These are phyloP conservation scores for Entelurus aequoreus DNA, from an alignment of 2,113 vertebrate genomes.

Conservation along the genomic window DNA sequence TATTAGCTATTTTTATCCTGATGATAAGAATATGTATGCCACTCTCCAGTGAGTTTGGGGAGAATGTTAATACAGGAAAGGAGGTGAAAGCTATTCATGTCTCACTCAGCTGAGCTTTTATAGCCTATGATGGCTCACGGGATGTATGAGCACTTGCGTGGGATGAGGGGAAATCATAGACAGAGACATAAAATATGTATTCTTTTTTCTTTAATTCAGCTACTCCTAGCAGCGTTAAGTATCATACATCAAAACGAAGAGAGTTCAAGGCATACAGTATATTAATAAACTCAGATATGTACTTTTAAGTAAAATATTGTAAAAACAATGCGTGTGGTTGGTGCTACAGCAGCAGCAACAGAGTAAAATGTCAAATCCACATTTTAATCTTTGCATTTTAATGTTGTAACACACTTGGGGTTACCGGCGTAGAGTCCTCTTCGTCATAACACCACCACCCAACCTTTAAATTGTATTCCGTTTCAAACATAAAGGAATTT, in stretches of 20 bases:
- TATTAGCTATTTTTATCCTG: constrained; percentile 42
- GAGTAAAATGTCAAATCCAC: constrained; percentile 22
- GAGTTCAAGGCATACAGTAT: too few relatives aligned
- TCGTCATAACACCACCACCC: neutral
- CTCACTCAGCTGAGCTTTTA: constrained; percentile 15
- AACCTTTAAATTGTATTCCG: constrained; percentile 11
- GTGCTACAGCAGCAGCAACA: too few relatives aligned
- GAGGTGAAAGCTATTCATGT: constrained; percentile 39
- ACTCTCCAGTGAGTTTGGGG: constrained; percentile 38
- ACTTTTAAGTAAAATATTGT: too few relatives aligned
- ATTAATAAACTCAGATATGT: too few relatives aligned
- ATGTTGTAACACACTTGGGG: constrained; percentile 28
- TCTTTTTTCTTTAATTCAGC: constrained; percentile 24
- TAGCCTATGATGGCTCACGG: constrained; percentile 19
- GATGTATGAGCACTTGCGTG: neutral
- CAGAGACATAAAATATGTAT: constrained; percentile 26
- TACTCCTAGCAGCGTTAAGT: constrained; percentile 38
- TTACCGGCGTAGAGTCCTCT: constrained; percentile 12
- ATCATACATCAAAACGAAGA: constrained; percentile 31
- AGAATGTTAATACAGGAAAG: constrained; percentile 43
- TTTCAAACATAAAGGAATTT: constrained; percentile 7
- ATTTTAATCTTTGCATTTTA: constrained; percentile 37
- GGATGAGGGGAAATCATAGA: constrained; percentile 18
- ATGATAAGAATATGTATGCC: constrained; percentile 30
- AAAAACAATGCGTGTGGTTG: too few relatives aligned